Evolutionary conservation across 1,140 invertebrate genomes (phyloP), one percentile per base, ranked within the genome.

Genomic region (Drosophila biarmipes): DNA sequence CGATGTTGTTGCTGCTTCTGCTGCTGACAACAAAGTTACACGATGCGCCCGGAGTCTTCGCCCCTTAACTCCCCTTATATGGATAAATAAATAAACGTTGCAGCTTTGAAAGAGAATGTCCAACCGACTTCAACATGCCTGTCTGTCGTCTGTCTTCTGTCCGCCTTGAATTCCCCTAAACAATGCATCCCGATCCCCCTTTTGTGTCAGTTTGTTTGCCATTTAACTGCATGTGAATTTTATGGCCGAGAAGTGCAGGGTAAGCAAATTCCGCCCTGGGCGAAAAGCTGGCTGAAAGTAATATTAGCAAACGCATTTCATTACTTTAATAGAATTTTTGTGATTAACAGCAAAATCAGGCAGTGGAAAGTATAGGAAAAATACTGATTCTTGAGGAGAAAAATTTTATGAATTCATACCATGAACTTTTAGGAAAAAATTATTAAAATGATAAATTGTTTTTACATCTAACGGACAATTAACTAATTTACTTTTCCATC

Each of bases 11-110:
- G 17, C 58, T 63, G 57, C 3, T 49, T 10, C 62, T 63, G 57
- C 2, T 66, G 81, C 73, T 81, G 81, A 86, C 81, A 85, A 81
- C 81, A 80, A 85, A 80, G 73, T 86, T 85, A 79, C 64, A 80
- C 61, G 71, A 49, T 86, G 80, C 59, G 69, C 64, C 38, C n/a
- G n/a, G n/a, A 45, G 11, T 14, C 42, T 49, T 49, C 42, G 43
- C 14, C 43, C 43, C 19, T 19, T 29, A 8, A 35, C 43, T 37
- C 12, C 24, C 46, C 43, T 68, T 67, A 53, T 31, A 49, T 27
- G 64, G 56, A 84, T 85, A 84, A 85, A 84, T 80, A 84, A 84
- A 85, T 75, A 85, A 84, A 80, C 62, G 80, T 57, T 76, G 71
- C 71, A 76, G 76, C 72, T 84, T 75, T 40, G 59, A 38, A 46